phyloP scores from a whole-genome alignment of 1,140 invertebrate species.

The Drosophila lowei region DNA sequence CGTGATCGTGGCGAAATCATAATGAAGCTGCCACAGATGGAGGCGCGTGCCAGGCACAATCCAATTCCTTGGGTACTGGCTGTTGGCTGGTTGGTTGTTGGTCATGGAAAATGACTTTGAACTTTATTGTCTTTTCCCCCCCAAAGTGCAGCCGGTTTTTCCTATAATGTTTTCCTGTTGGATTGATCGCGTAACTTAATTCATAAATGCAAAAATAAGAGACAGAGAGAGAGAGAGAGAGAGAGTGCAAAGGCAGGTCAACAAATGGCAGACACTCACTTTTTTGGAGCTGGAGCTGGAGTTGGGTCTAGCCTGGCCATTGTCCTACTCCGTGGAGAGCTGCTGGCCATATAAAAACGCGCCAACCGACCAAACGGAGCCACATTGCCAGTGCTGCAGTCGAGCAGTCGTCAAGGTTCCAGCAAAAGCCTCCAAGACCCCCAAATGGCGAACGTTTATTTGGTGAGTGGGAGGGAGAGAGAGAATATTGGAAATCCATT shows the following conservation, averaged over 20 bases:
- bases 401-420: conserved; percentile 49
- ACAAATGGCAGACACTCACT: conserved; percentile 68
- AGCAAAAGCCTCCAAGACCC: conserved; percentile 31
- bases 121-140: conserved; percentile 72
- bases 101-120: conserved; percentile 73
- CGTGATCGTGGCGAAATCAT: conserved; percentile 54
- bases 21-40: conserved; percentile 45
- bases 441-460: conserved; percentile 60
- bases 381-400: conserved; percentile 62
- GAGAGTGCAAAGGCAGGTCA: conserved; percentile 37
- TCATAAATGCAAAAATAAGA: conserved; percentile 57
- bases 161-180: conserved; percentile 32
- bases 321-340: conserved; percentile 47
- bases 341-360: conserved; percentile 60
- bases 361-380: conserved; percentile 21
- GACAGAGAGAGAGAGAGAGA: conserved; percentile 25
- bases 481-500: too few relatives aligned
- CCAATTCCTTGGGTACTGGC: conserved; percentile 36
- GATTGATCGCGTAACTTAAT: conserved; percentile 77
- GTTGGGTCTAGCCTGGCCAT: conserved; percentile 52
- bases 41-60: conserved; percentile 65
- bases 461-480: conserved; percentile 42
- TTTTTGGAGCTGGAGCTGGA: conserved; percentile 33
- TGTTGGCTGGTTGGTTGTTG: conserved; percentile 4
- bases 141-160: conserved; percentile 38